A percentile compares a stretch with the other conserved stretches of the same genome.
Evolutionary conservation across 2,797 vertebrate genomes (phyloP).

Genomic region (Limosa lapponica): DNA sequence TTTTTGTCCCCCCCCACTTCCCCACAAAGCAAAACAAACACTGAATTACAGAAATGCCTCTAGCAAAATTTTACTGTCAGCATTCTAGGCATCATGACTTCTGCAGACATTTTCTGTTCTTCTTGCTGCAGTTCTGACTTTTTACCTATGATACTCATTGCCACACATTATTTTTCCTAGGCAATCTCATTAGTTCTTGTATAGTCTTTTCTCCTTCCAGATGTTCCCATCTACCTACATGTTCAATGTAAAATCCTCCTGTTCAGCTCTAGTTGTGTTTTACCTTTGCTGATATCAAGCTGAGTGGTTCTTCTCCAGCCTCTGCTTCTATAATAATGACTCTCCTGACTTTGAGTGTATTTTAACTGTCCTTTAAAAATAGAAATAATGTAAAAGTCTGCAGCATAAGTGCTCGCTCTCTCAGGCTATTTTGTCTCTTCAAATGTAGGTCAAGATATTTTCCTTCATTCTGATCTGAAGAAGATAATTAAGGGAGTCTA

Average conservation of each 20-base stretch:
- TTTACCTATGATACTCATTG: background rate
- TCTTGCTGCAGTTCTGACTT: background rate
- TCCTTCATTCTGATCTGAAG: background rate
- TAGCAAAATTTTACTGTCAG: background rate
- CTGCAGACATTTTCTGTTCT: background rate
- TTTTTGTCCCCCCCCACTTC: background rate
- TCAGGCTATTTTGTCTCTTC: background rate
- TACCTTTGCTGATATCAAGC: background rate
- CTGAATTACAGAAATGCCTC: background rate
- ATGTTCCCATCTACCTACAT: background rate
- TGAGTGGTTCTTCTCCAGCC: background rate
- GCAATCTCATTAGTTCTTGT: background rate
- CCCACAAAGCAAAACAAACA: background rate
- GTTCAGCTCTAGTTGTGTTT: background rate
- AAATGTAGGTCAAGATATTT: background rate
- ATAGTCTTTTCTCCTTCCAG: background rate
- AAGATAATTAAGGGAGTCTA: background rate
- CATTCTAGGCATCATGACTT: background rate
- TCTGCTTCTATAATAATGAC: background rate
- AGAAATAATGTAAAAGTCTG: background rate
- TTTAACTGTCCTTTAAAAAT: background rate
- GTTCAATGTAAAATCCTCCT: background rate
- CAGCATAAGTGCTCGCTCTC: background rate
- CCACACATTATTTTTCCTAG: too few species aligned
- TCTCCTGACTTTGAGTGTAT: background rate